These are phyloP conservation scores for Cercocebus atys DNA, from an alignment of 2,113 vertebrate genomes.

Conservation along the genomic window DNA sequence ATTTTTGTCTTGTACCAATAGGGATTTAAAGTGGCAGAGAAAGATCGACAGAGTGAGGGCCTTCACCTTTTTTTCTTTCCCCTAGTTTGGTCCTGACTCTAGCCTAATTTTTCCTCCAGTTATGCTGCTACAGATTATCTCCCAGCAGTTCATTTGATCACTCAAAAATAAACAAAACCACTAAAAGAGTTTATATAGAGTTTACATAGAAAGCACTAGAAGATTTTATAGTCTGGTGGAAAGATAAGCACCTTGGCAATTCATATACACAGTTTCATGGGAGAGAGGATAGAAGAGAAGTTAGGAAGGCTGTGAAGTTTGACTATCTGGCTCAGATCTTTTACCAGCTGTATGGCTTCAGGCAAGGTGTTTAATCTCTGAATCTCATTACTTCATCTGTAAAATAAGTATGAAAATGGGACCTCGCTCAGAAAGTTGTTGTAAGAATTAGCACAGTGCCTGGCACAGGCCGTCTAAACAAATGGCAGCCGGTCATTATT, in stretches of 20 bases:
- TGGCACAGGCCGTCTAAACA: not conserved
- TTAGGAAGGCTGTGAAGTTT: not conserved
- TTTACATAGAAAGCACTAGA: not conserved
- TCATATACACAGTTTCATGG: not conserved
- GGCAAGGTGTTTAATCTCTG: not conserved
- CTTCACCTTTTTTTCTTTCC: not conserved
- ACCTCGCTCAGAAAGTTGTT: not conserved
- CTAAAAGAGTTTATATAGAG: not conserved
- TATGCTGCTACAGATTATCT: not conserved
- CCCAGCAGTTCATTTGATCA: not conserved
- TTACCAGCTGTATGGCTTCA: not conserved
- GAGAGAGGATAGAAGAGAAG: not conserved
- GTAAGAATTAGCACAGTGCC: not conserved
- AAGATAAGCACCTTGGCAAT: not conserved
- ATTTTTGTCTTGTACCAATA: conserved; percentile 13
- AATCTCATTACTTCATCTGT: not conserved
- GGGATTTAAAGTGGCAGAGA: conserved; percentile 21
- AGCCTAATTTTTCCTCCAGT: not conserved
- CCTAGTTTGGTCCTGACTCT: not conserved
- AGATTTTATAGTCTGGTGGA: not conserved
- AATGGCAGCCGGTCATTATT: not conserved
- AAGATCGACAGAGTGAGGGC: not conserved
- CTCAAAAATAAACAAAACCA: conserved; percentile 17
- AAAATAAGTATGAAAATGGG: not conserved
- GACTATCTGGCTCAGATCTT: not conserved